These are phyloP conservation scores for Hypselothyrea guttata DNA, from an alignment of 2,888 invertebrate genomes.

Conservation along the genomic window DNA sequence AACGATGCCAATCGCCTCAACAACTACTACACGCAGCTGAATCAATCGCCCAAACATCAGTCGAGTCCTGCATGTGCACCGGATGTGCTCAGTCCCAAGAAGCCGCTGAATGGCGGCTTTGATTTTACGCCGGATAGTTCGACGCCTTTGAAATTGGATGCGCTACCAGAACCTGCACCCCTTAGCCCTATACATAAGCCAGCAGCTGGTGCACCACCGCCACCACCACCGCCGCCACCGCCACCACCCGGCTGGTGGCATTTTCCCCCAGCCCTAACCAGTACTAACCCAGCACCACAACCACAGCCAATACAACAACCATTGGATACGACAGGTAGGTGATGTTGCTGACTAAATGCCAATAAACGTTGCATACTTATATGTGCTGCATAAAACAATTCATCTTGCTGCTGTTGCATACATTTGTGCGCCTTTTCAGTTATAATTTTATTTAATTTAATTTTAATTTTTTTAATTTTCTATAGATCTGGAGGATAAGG, in stretches of 20 bases:
- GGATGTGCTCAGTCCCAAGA: slow-evolving; percentile 72
- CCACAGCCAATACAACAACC: slow-evolving; percentile 24
- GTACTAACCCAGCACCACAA: slow-evolving; percentile 42
- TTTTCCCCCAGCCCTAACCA: slow-evolving; percentile 45
- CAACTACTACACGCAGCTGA: slow-evolving; percentile 80
- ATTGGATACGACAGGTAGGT: slow-evolving; percentile 57
- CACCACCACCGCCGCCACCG: slow-evolving; percentile 73
- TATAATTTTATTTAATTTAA: background rate
- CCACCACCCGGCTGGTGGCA: slow-evolving; percentile 77
- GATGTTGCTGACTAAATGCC: no score
- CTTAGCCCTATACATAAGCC: slow-evolving; percentile 60
- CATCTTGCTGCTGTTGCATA: slow-evolving; percentile 39
- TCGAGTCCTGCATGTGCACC: slow-evolving; percentile 27
- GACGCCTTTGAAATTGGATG: slow-evolving; percentile 53
- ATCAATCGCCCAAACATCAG: slow-evolving; percentile 79
- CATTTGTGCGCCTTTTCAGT: slow-evolving; percentile 18
- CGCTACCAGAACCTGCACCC: slow-evolving; percentile 46
- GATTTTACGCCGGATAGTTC: slow-evolving; percentile 51
- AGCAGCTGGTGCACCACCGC: slow-evolving; percentile 36
- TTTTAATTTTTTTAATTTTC: background rate
- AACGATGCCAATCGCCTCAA: slow-evolving; percentile 81
- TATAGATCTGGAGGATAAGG: slow-evolving; percentile 84
- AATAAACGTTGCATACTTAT: slow-evolving; percentile 54
- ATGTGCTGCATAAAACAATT: slow-evolving; percentile 27
- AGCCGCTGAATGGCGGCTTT: slow-evolving; percentile 70